Percentiles rank a stretch among this genome's conserved stretches.
Conservation (phyloP, 2,113 vertebrate genomes). For the Mystacornis crossleyi region DNA sequence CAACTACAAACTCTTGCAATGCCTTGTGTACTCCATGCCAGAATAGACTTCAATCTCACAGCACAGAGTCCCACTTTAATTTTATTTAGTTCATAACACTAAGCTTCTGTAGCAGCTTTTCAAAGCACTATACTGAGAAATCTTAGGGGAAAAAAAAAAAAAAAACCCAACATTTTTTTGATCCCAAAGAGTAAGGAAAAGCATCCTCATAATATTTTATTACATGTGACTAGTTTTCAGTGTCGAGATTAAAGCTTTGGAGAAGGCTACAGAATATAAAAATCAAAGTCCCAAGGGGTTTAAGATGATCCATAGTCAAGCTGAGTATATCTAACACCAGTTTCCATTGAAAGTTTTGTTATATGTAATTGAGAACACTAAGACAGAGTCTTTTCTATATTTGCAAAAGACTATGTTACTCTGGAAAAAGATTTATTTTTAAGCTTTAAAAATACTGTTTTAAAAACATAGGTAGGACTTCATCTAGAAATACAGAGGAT, state of each 20-base stretch:
- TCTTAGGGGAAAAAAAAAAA: no score
- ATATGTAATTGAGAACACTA: background rate
- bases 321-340: background rate
- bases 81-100: background rate
- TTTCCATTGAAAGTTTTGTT: background rate
- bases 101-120: background rate
- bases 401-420: fast-evolving
- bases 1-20: background rate
- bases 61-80: background rate
- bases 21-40: background rate
- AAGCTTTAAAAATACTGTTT: background rate
- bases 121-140: background rate
- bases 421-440: background rate
- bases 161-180: background rate
- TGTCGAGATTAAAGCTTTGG: background rate
- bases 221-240: background rate
- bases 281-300: background rate
- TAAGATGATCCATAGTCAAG: background rate
- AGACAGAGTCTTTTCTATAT: background rate
- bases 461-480: background rate
- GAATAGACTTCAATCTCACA: background rate
- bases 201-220: background rate
- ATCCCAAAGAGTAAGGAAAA: background rate
- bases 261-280: background rate
- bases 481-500: background rate